Evolutionary conservation across 2,113 vertebrate genomes (phyloP).

Genomic region (Melanotaenia duboulayi): DNA sequence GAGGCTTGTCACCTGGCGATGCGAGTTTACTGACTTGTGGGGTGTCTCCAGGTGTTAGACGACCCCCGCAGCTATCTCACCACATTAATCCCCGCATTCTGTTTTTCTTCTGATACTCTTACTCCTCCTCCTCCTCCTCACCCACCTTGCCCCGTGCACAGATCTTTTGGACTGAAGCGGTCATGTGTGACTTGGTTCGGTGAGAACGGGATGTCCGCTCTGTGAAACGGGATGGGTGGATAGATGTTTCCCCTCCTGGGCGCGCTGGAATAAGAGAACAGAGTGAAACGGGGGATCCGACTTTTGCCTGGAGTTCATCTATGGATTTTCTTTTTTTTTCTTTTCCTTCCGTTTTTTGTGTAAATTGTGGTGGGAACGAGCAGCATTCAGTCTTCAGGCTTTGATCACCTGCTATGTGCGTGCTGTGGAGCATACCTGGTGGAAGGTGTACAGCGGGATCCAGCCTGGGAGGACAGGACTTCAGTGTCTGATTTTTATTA

Average conservation of each 20-base stretch:
- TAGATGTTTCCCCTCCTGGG: conserved; percentile 48
- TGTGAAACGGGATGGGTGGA: conserved; percentile 42
- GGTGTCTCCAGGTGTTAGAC: conserved; percentile 50
- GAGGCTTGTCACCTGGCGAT: conserved; percentile 58
- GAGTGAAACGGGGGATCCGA: conserved; percentile 36
- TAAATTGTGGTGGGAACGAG: conserved; percentile 27
- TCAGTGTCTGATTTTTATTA: conserved; percentile 86
- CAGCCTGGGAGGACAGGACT: conserved; percentile 85
- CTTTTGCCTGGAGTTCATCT: conserved; percentile 45
- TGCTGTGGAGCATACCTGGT: conserved; percentile 89
- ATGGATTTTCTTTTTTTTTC: conserved; percentile 59
- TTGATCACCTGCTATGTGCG: conserved; percentile 86
- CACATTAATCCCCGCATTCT: not conserved
- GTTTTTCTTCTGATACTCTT: not conserved
- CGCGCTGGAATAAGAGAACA: conserved; percentile 72
- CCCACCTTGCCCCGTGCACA: not conserved
- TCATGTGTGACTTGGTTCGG: conserved; percentile 52
- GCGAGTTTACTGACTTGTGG: conserved; percentile 62
- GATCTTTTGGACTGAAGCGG: not conserved
- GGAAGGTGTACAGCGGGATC: conserved; percentile 87
- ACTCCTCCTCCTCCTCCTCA: not conserved
- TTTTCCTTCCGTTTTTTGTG: not conserved
- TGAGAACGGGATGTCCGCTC: conserved; percentile 50
- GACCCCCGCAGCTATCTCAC: conserved; percentile 11
- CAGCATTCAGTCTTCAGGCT: conserved; percentile 43